A percentile compares a stretch with the other conserved stretches of the same genome.
Evolutionary conservation across 2,888 invertebrate species (phyloP).

Genomic region (Philonicus albiceps): DNA sequence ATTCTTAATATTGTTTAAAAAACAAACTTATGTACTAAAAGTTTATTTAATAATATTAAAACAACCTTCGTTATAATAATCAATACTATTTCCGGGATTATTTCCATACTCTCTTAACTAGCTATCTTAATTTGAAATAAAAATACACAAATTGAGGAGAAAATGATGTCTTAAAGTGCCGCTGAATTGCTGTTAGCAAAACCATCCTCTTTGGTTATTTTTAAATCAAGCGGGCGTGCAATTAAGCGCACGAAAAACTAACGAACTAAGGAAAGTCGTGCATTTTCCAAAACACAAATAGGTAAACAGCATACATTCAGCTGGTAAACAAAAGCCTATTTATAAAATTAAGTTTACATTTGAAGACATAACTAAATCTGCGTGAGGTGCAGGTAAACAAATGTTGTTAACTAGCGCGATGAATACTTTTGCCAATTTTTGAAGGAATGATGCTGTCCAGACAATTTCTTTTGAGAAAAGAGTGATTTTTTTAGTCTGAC

Average conservation of each 20-base stretch:
- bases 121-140: background rate
- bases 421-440: background rate
- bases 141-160: background rate
- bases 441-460: background rate
- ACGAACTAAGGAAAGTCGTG: background rate
- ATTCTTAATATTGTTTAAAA: too few relatives aligned
- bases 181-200: background rate
- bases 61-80: background rate
- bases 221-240: background rate
- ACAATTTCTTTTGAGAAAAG: background rate
- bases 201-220: background rate
- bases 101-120: background rate
- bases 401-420: background rate
- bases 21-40: too few relatives aligned
- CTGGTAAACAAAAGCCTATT: constrained; percentile 19
- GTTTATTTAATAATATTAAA: background rate
- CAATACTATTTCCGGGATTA: background rate
- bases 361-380: constrained; percentile 10
- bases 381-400: constrained; percentile 28
- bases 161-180: background rate
- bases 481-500: background rate
- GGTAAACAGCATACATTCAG: constrained; percentile 2
- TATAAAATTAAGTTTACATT: constrained; percentile 34
- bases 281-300: constrained; percentile 6
- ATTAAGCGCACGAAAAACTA: background rate